Conservation (phyloP, 1,140 invertebrate genomes). For the Scaptomyza hsui region DNA sequence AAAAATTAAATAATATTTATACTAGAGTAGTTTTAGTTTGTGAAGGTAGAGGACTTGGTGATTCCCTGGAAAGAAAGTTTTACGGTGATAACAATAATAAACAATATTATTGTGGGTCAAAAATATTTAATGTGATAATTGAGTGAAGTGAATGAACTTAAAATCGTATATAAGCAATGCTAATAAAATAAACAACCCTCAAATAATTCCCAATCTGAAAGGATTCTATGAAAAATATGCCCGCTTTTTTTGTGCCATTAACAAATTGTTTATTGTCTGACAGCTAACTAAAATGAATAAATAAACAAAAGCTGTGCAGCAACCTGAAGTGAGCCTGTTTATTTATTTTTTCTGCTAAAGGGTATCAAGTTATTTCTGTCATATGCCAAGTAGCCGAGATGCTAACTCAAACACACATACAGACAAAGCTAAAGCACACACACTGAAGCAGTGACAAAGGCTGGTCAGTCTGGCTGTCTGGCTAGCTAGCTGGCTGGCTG, state of each 20-base stretch:
- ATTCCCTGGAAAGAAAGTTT: background rate
- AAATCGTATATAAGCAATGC: background rate
- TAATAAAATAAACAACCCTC: background rate
- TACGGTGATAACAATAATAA: conserved; percentile 18
- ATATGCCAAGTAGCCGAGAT: conserved; percentile 30
- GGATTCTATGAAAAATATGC: no score
- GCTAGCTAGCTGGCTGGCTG: conserved; percentile 5
- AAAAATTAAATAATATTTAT: conserved; percentile 8
- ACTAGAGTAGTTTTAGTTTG: background rate
- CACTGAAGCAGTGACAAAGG: conserved; percentile 7
- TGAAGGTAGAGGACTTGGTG: no score
- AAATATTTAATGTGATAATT: no score
- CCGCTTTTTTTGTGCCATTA: background rate
- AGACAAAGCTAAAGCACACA: conserved; percentile 32
- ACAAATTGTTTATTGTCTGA: conserved; percentile 21
- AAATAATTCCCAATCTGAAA: no score
- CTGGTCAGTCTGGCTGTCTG: conserved; percentile 2
- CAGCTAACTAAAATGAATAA: conserved; percentile 40
- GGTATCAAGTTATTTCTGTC: conserved; percentile 39
- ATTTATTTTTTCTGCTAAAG: conserved; percentile 30
- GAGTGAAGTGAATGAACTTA: no score
- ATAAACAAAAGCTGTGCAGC: conserved; percentile 39
- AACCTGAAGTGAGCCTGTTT: conserved; percentile 16
- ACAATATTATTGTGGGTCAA: no score
- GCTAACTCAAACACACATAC: conserved; percentile 19